Conservation (phyloP, 1,140 invertebrate genomes). For the Gryon sp. region DNA sequence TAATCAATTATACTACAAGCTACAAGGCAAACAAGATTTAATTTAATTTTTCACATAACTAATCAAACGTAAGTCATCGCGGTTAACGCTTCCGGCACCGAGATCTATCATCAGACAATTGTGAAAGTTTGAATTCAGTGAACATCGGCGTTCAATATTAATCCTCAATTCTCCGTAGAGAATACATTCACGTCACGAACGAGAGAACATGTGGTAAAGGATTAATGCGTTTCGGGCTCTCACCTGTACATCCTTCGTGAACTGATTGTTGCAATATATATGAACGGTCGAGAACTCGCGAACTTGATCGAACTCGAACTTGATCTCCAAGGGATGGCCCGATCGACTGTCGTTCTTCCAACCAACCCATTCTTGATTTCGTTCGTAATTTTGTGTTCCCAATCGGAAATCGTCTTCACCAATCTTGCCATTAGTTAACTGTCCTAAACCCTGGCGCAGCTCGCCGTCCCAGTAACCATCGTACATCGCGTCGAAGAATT, state of each 20-base stretch:
- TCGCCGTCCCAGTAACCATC: slow-evolving; percentile 90
- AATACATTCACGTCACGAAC: slow-evolving; percentile 50
- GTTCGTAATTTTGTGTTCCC: slow-evolving; percentile 81
- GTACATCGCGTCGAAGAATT: slow-evolving; percentile 94
- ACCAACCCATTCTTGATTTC: slow-evolving; percentile 91
- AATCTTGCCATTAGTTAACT: slow-evolving; percentile 88
- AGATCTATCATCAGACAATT: slow-evolving; percentile 30
- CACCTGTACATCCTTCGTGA: slow-evolving; percentile 89
- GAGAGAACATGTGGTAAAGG: slow-evolving; percentile 16
- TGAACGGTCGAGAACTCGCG: slow-evolving; percentile 92
- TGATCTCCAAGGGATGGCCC: slow-evolving; percentile 85
- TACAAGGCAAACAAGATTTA: too few species aligned
- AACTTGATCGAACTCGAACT: slow-evolving; percentile 93
- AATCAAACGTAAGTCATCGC: slow-evolving; percentile 21
- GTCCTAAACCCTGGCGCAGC: slow-evolving; percentile 88
- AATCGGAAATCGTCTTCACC: slow-evolving; percentile 89
- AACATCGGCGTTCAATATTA: slow-evolving; percentile 34
- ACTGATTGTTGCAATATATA: slow-evolving; percentile 90
- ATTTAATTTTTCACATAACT: slow-evolving; percentile 14
- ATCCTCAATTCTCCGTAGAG: slow-evolving; percentile 27
- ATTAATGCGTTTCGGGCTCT: slow-evolving; percentile 62
- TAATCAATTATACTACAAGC: too few species aligned
- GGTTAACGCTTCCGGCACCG: slow-evolving; percentile 1
- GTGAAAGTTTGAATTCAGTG: slow-evolving; percentile 43
- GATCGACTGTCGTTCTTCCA: slow-evolving; percentile 91